Evolutionary conservation across 2,888 invertebrate genomes (phyloP).

Genomic region (Pollenia labialis): DNA sequence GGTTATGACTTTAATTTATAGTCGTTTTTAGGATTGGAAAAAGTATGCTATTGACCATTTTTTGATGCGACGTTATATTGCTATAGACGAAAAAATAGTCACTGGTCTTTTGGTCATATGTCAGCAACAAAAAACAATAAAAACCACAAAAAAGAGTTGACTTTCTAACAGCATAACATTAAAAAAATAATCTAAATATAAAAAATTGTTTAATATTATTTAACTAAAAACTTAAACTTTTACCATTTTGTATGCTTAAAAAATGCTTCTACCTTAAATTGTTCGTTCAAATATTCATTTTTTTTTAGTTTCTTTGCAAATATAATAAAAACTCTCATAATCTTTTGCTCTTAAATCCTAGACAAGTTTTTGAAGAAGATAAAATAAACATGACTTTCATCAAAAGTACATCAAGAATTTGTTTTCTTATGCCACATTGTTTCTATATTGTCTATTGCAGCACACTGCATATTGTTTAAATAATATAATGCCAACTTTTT

Average conservation of each 20-base stretch:
- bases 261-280: neutral
- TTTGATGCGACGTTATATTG: constrained; percentile 4
- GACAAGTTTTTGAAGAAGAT: neutral
- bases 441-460: constrained; percentile 9
- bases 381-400: constrained; percentile 20
- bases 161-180: neutral
- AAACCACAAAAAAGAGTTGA: neutral
- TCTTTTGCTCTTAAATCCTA: neutral
- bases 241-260: neutral
- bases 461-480: neutral
- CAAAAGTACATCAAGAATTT: constrained; percentile 18
- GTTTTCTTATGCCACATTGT: neutral
- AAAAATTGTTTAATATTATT: neutral
- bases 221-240: neutral
- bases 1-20: constrained; percentile 40
- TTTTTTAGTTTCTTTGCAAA: too few relatives aligned
- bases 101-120: neutral
- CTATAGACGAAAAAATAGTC: neutral
- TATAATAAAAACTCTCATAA: constrained; percentile 5
- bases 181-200: neutral
- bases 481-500: neutral
- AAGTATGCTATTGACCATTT: constrained; percentile 31
- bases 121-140: neutral
- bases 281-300: too few relatives aligned
- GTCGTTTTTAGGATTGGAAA: constrained; percentile 38